These are phyloP conservation scores for Drosophila seguyi DNA, from an alignment of 1,140 invertebrate species.

Conservation along the genomic window DNA sequence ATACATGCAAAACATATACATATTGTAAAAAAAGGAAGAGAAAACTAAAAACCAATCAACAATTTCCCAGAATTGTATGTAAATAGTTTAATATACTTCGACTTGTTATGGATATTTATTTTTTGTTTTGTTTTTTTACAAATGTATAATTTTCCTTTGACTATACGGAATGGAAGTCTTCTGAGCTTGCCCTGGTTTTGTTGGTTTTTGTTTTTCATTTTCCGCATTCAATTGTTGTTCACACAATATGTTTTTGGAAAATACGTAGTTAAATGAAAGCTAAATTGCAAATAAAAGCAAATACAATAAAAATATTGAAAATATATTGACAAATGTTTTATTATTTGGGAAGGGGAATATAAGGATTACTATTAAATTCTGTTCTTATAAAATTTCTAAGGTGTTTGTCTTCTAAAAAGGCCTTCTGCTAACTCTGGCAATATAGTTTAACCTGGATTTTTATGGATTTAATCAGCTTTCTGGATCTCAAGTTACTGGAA, in stretches of 20 bases:
- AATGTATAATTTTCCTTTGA: conserved; percentile 20
- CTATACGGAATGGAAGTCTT: conserved; percentile 15
- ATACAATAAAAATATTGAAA: conserved; percentile 70
- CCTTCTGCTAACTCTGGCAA: too few relatives aligned
- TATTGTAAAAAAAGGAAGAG: conserved; percentile 60
- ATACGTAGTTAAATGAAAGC: conserved; percentile 81
- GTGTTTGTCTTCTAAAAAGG: too few relatives aligned
- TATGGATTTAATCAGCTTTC: too few relatives aligned
- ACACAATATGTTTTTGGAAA: conserved; percentile 69
- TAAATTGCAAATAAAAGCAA: conserved; percentile 81
- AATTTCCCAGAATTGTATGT: conserved; percentile 66
- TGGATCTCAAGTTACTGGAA: too few relatives aligned
- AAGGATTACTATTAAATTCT: too few relatives aligned
- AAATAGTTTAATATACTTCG: conserved; percentile 72
- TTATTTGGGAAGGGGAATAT: not conserved
- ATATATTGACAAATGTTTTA: not conserved
- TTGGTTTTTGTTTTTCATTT: conserved; percentile 67
- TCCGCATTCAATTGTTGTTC: conserved; percentile 58
- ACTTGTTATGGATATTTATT: conserved; percentile 49
- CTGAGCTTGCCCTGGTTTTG: conserved; percentile 32
- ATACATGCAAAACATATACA: conserved; percentile 66
- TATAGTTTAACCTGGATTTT: too few relatives aligned
- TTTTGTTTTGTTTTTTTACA: conserved; percentile 28
- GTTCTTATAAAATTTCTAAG: not conserved
- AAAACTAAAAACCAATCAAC: conserved; percentile 42